Evolutionary conservation across 2,888 invertebrate species (phyloP).

Genomic region (Lepas anatifera): DNA sequence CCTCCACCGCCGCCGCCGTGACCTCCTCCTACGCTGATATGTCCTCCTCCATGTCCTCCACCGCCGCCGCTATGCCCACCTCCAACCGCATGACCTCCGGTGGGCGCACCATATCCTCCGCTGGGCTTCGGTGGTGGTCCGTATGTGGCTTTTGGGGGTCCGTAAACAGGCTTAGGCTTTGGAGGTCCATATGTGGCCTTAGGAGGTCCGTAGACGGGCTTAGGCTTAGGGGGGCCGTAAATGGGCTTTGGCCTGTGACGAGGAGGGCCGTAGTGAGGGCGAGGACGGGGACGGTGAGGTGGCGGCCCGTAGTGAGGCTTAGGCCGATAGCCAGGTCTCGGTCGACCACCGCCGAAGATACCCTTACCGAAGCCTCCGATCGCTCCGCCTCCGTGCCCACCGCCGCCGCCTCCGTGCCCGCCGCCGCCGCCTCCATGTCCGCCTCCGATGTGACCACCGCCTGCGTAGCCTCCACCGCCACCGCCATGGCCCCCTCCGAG

Average conservation of each 20-base stretch:
- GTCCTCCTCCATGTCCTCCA: background rate
- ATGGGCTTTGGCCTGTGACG: background rate
- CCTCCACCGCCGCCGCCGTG: background rate
- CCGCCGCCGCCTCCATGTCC: background rate
- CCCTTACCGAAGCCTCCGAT: background rate
- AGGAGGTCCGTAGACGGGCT: background rate
- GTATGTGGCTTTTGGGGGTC: background rate
- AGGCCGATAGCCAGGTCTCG: background rate
- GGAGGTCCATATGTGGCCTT: background rate
- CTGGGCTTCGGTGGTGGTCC: constrained; percentile 3
- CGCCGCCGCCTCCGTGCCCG: background rate
- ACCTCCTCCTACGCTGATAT: too few relatives aligned
- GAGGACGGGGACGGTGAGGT: background rate
- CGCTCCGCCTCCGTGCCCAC: background rate
- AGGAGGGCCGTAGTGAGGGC: background rate
- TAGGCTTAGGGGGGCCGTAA: background rate
- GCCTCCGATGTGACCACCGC: background rate
- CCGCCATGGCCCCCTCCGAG: too few relatives aligned
- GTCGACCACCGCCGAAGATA: background rate
- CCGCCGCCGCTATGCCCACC: background rate
- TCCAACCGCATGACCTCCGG: background rate
- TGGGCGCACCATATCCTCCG: background rate
- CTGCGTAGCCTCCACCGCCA: background rate
- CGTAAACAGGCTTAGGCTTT: background rate
- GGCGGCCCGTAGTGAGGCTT: constrained; percentile 2